phyloP scores from a whole-genome alignment of 2,797 vertebrate species.

The Sparus aurata region DNA sequence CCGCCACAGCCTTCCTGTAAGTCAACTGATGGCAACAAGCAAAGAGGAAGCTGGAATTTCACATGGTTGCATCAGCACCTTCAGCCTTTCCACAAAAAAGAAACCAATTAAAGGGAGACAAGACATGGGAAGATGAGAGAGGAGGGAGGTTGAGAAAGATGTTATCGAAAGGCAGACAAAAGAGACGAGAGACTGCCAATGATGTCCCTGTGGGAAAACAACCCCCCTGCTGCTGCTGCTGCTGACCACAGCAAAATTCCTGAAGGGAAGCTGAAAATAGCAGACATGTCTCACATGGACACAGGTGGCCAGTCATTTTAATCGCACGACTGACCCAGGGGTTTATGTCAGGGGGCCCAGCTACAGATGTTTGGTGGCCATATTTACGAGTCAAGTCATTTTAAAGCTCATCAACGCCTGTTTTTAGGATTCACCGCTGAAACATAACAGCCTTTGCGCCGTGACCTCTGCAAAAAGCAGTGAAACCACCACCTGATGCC shows the following conservation, averaged over 20 bases:
- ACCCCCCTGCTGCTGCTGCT: slow-evolving; percentile 44
- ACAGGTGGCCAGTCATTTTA: slow-evolving; percentile 19
- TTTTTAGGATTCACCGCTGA: slow-evolving; percentile 11
- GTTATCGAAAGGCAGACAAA: slow-evolving; percentile 35
- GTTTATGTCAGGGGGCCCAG: neutral
- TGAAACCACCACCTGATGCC: neutral
- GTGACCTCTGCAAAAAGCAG: neutral
- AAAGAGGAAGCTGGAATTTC: slow-evolving; percentile 40
- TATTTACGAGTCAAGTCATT: slow-evolving; percentile 23
- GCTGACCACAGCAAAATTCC: slow-evolving; percentile 67
- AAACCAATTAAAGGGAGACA: neutral
- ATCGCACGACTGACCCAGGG: slow-evolving; percentile 6
- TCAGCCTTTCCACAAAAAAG: neutral
- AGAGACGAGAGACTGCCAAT: slow-evolving; percentile 18
- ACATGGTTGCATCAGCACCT: slow-evolving; percentile 49
- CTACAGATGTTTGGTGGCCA: slow-evolving; percentile 14
- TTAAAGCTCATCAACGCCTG: slow-evolving; percentile 32
- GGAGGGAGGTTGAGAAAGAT: neutral
- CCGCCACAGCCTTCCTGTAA: neutral
- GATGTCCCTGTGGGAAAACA: slow-evolving; percentile 42
- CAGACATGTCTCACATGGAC: slow-evolving; percentile 22
- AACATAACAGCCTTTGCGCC: neutral
- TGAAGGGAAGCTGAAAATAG: slow-evolving; percentile 50
- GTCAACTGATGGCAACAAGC: slow-evolving; percentile 7
- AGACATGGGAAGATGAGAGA: neutral